These are phyloP conservation scores for Sylvilagus bachmani DNA, from an alignment of 2,113 vertebrate genomes.

Conservation along the genomic window DNA sequence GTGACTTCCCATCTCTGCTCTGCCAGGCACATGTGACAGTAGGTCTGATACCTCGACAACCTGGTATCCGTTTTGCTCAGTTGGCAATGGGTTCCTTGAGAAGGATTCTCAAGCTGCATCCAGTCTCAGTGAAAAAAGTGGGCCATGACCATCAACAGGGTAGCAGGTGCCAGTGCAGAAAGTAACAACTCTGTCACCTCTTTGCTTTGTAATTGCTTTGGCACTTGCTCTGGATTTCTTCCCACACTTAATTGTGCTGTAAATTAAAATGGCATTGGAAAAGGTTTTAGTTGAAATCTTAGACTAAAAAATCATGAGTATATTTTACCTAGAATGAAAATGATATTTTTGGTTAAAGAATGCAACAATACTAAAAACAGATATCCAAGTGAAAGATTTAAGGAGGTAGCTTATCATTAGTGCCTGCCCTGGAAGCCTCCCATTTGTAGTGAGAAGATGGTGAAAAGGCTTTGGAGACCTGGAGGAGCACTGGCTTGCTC, in stretches of 20 bases:
- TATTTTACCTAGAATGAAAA: background rate
- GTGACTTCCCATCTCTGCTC: background rate
- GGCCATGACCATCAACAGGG: background rate
- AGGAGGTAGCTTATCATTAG: background rate
- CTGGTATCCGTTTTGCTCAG: background rate
- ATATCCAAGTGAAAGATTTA: background rate
- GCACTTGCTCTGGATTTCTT: background rate
- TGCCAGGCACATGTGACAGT: background rate
- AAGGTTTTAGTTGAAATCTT: constrained; percentile 29
- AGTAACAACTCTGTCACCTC: background rate
- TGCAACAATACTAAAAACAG: background rate
- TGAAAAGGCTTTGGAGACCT: background rate
- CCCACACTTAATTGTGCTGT: background rate
- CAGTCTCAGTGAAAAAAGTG: background rate
- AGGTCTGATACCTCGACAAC: background rate
- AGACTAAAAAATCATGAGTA: background rate
- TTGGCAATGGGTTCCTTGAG: background rate
- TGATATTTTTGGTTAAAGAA: background rate
- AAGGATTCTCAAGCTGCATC: background rate
- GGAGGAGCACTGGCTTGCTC: background rate
- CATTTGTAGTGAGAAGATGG: background rate
- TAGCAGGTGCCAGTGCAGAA: background rate
- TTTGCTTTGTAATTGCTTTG: background rate
- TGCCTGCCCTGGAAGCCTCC: background rate
- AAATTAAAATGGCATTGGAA: background rate